phyloP scores from a whole-genome alignment of 53 echinoderm and acorn worm genomes.

The Antedon mediterranea region DNA sequence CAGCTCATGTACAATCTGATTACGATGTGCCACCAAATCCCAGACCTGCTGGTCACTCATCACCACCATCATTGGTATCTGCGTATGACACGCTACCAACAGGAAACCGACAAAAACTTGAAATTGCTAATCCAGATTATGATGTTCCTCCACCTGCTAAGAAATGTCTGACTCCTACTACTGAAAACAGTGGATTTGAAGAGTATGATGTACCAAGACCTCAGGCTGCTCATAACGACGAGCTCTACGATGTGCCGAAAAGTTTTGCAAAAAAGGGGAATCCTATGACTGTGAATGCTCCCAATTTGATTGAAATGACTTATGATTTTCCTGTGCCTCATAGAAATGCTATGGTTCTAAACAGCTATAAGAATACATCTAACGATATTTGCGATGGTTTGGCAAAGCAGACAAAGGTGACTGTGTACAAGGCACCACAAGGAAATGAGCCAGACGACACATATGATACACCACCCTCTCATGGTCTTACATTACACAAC shows the following conservation, averaged over 20 bases:
- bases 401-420: background rate
- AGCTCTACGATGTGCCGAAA: background rate
- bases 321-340: slow-evolving; percentile 2
- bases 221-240: background rate
- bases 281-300: background rate
- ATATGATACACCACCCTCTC: slow-evolving; percentile 18
- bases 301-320: background rate
- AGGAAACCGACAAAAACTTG: slow-evolving; percentile 7
- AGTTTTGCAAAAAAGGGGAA: background rate
- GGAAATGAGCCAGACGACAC: slow-evolving; percentile 13
- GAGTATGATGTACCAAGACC: background rate
- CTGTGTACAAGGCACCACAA: background rate
- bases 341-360: background rate
- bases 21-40: slow-evolving; percentile 65
- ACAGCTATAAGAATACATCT: background rate
- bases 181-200: background rate
- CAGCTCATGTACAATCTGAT: slow-evolving; percentile 32
- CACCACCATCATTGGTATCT: background rate
- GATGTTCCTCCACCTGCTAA: slow-evolving; percentile 49
- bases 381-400: background rate
- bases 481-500: background rate
- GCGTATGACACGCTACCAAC: background rate
- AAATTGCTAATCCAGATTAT: slow-evolving; percentile 40
- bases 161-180: background rate
- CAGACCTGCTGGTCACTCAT: background rate